Evolutionary conservation across 2,797 vertebrate species (phyloP).

Genomic region (Vireo griseus): DNA sequence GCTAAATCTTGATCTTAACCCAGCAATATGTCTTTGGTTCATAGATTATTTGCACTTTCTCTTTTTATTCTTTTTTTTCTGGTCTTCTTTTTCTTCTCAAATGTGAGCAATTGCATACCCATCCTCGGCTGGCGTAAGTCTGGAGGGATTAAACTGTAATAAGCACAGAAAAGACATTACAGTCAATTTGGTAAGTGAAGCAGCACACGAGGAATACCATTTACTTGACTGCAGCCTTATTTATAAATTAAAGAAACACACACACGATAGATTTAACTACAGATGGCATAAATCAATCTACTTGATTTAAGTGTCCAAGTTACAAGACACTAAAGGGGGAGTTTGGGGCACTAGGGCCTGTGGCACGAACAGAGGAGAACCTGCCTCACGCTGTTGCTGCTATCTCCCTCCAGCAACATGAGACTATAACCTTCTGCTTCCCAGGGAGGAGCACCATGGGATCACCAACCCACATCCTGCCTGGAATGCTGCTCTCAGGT

Average conservation of each 20-base stretch:
- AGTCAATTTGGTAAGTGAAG: background rate
- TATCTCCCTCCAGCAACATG: rapidly evolving
- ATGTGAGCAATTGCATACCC: background rate
- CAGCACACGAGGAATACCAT: background rate
- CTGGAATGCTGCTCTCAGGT: rapidly evolving
- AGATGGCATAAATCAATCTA: background rate
- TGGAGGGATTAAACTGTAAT: background rate
- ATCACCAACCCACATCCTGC: background rate
- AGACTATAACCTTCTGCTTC: background rate
- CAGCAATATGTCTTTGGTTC: background rate
- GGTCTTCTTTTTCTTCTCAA: background rate
- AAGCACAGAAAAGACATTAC: background rate
- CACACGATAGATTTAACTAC: background rate
- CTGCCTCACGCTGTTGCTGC: background rate
- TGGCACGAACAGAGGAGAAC: rapidly evolving
- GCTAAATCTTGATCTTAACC: background rate
- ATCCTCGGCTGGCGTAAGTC: background rate
- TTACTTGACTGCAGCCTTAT: background rate
- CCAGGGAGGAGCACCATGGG: background rate
- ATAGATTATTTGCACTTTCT: background rate
- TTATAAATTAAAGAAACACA: background rate
- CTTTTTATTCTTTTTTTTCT: background rate
- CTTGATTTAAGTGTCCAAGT: background rate
- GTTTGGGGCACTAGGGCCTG: background rate
- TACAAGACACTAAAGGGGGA: background rate